A percentile compares a stretch with the other conserved stretches of the same genome.
Conservation (phyloP, 1,140 invertebrate species). For the Mactra quadrangularis region DNA sequence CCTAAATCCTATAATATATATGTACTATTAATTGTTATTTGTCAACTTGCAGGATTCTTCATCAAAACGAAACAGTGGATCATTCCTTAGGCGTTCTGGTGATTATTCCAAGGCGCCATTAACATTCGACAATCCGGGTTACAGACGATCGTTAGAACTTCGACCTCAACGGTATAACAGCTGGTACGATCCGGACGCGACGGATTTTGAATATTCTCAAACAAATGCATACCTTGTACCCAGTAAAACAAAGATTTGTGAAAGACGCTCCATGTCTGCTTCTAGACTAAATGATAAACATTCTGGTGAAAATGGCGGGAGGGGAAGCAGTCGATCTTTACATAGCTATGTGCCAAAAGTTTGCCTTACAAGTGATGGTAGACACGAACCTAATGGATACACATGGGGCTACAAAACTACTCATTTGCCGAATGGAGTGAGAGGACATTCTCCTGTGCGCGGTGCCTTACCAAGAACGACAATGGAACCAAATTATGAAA, state of each 20-base stretch:
- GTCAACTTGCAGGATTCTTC: background rate
- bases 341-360: slow-evolving; percentile 40
- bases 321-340: slow-evolving; percentile 13
- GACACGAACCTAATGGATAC: background rate
- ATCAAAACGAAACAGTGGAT: slow-evolving; percentile 12
- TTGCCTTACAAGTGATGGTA: slow-evolving; percentile 3
- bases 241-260: background rate
- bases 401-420: background rate
- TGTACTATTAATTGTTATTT: no score
- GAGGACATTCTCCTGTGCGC: background rate
- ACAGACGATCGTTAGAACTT: slow-evolving; percentile 41
- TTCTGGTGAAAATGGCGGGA: background rate
- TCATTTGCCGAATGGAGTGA: background rate
- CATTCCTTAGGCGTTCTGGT: slow-evolving; percentile 26
- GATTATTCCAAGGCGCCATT: slow-evolving; percentile 27
- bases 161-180: slow-evolving; percentile 32
- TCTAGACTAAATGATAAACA: slow-evolving; percentile 29
- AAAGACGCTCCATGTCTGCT: slow-evolving; percentile 32
- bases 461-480: slow-evolving; percentile 17
- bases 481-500: background rate
- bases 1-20: no score
- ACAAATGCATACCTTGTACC: slow-evolving; percentile 42
- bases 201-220: slow-evolving; percentile 28
- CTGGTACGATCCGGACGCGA: slow-evolving; percentile 48
- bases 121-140: slow-evolving; percentile 39